Conservation (phyloP, 2,888 invertebrate species). For the Stegana nigrithorax region DNA sequence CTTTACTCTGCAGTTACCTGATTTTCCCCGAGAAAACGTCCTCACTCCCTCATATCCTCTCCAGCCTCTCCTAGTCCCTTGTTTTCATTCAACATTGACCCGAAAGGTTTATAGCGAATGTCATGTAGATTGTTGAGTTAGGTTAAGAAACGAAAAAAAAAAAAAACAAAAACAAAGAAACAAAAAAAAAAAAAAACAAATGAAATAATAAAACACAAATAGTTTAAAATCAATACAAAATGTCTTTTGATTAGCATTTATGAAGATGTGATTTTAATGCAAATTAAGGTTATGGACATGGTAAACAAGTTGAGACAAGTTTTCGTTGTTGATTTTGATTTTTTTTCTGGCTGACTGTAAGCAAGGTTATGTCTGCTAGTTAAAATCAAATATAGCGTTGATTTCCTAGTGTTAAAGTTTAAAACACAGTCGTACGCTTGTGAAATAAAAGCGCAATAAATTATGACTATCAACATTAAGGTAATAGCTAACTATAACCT, state of each 20-base stretch:
- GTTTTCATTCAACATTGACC: constrained; percentile 30
- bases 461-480: too few relatives aligned
- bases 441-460: too few relatives aligned
- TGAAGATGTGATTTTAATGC: neutral
- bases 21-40: constrained; percentile 6
- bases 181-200: neutral
- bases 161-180: constrained; percentile 13
- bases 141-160: constrained; percentile 34
- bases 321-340: too few relatives aligned
- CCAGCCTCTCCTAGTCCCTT: constrained; percentile 35
- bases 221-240: neutral
- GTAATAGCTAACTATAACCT: too few relatives aligned
- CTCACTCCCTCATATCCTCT: constrained; percentile 11
- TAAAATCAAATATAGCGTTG: too few relatives aligned
- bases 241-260: neutral
- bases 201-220: too few relatives aligned
- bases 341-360: too few relatives aligned
- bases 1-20: neutral
- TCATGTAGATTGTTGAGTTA: constrained; percentile 34
- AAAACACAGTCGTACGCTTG: too few relatives aligned
- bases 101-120: constrained; percentile 24
- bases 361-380: too few relatives aligned
- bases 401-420: too few relatives aligned
- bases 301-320: constrained; percentile 7
- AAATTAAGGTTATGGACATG: constrained; percentile 4